phyloP scores from a whole-genome alignment of 2,113 vertebrate genomes.

The Vimba vimba region DNA sequence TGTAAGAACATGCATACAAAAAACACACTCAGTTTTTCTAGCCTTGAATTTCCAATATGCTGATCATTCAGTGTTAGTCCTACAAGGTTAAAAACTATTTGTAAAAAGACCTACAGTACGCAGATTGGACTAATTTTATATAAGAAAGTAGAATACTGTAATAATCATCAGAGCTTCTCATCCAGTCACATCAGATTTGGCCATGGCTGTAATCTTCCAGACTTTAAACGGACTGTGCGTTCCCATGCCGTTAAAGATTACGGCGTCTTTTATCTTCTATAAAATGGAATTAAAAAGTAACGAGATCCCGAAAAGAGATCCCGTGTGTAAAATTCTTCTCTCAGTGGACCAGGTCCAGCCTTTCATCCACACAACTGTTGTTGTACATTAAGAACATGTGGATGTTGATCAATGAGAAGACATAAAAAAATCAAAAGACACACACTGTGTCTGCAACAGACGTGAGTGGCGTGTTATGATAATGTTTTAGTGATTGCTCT shows the following conservation, averaged over 20 bases:
- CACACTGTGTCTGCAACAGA: neutral
- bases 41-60: neutral
- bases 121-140: neutral
- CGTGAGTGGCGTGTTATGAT: no score
- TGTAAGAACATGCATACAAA: neutral
- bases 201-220: neutral
- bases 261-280: conserved; percentile 2
- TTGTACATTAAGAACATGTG: neutral
- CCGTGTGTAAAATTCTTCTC: neutral
- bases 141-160: neutral
- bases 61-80: neutral
- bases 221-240: neutral
- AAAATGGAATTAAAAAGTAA: neutral
- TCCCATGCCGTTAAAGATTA: neutral
- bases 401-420: neutral
- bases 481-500: neutral
- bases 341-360: neutral
- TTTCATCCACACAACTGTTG: neutral
- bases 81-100: neutral
- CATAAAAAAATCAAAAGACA: neutral
- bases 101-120: neutral
- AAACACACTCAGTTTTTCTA: neutral
- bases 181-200: neutral
- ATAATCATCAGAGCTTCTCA: neutral
- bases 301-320: neutral